Base-by-base conservation (phyloP, 1,140 invertebrate genomes). In the Babylonia areolata region DNA sequence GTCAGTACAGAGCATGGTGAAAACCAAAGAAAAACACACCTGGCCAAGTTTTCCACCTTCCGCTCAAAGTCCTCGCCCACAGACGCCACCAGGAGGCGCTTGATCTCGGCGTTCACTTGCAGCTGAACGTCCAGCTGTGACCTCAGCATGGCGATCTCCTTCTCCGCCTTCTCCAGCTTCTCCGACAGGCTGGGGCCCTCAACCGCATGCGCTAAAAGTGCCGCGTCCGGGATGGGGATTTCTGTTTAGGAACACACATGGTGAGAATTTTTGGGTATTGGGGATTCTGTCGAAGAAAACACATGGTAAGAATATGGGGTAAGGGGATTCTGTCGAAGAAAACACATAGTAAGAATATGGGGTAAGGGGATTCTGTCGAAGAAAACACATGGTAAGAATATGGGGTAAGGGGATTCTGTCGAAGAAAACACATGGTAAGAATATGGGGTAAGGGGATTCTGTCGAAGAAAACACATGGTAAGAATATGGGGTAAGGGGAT, bases 31-130 rank as follows among this genome's bases (percentile, higher is more conserved):
- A 6, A 33, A 73, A 33, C 75, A 28, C 87, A 94, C 94, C 92
- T 92, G 15, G 92, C 98, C 6, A 99, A 94, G 87, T 97, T 96
- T 92, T 98, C 97, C 1, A 99, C 97, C 94, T 96, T 96, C 2
- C 96, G 96, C 94, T 98, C 96, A 71, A 99, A 95, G 95, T 99
- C 98, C 95, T 99, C 98, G 31, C 98, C 98, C 75, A 99, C 97
- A 39, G 98, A 98, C 37, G 98, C 98, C 3, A 99, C 97, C 54
- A 99, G 93, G 92, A 99, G 95, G 93, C 97, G 98, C 94, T 99
- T 99, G 58, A 99, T 95, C 94, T 99, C 98, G 86, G 96, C 96
- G 95, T 99, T 99, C 0, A 99, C 97, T 96, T 98, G 81, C 35
- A 92, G 90, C 87, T 94, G 94, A 51, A 93, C 89, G 85, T 93